Percentiles rank a stretch among this genome's conserved stretches.
phyloP scores from a whole-genome alignment of 2,797 vertebrate species.

The Varecia variegata region DNA sequence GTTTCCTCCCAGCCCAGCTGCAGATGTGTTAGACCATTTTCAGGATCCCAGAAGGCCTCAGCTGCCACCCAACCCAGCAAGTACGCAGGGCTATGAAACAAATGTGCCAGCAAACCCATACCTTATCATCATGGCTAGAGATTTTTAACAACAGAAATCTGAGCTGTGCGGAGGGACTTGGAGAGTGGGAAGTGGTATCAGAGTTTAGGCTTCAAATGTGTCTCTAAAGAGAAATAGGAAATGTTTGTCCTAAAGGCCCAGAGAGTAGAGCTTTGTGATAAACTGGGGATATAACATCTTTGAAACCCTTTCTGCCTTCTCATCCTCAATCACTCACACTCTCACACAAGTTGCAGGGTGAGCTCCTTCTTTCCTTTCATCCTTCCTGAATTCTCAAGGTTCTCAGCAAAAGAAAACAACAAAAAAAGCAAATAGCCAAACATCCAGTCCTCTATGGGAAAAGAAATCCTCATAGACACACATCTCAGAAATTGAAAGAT shows the following conservation, averaged over 20 bases:
- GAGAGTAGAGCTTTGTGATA: neutral
- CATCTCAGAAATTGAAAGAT: neutral
- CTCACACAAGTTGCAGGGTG: neutral
- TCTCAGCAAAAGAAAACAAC: neutral
- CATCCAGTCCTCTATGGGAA: neutral
- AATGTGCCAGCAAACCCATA: neutral
- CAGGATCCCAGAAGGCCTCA: neutral
- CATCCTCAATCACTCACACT: neutral
- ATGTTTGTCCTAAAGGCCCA: neutral
- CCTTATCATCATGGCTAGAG: neutral
- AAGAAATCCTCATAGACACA: neutral
- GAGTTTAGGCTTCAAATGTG: neutral
- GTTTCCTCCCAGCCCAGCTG: neutral
- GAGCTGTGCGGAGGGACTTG: neutral
- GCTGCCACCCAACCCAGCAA: neutral
- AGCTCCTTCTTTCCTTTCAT: neutral
- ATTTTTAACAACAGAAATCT: neutral
- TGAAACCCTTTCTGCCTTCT: neutral
- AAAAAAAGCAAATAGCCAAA: neutral
- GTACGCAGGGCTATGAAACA: neutral
- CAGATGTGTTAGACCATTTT: neutral
- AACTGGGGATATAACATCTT: neutral
- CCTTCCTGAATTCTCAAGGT: slow-evolving; percentile 13
- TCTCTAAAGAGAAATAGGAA: neutral
- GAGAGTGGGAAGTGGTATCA: neutral